phyloP scores from a whole-genome alignment of 2,797 vertebrate species.

The Crotalus adamanteus region DNA sequence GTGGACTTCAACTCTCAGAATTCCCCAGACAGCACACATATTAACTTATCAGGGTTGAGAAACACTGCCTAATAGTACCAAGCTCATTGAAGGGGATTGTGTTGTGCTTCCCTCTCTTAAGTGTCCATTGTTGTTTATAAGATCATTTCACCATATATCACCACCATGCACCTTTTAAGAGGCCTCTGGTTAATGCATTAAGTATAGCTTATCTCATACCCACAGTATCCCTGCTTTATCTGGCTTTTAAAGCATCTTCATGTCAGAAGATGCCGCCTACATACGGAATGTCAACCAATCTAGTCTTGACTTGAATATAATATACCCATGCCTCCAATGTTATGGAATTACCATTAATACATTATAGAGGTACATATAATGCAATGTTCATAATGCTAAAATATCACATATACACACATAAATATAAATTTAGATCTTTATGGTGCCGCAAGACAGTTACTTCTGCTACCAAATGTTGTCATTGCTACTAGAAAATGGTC shows the following conservation, averaged over 20 bases:
- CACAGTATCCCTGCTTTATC: neutral
- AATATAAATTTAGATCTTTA: neutral
- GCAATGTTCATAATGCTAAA: neutral
- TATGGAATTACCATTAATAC: neutral
- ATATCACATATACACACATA: neutral
- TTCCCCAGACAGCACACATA: neutral
- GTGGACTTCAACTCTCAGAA: neutral
- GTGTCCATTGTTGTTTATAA: neutral
- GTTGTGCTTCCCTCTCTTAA: neutral
- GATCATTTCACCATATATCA: neutral
- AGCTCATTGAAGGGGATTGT: neutral
- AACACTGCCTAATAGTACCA: neutral
- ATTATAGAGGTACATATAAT: neutral
- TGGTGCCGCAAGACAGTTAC: neutral
- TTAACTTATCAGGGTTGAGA: neutral
- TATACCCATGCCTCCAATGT: neutral
- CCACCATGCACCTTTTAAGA: neutral
- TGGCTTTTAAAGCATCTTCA: neutral
- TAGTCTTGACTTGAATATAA: neutral
- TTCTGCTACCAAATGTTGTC: neutral
- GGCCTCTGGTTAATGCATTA: neutral
- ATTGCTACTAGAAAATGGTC: neutral
- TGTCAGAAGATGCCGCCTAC: neutral
- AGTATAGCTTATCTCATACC: neutral
- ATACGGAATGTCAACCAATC: neutral